Conservation (phyloP, 2,888 invertebrate genomes). For the Empis livida region DNA sequence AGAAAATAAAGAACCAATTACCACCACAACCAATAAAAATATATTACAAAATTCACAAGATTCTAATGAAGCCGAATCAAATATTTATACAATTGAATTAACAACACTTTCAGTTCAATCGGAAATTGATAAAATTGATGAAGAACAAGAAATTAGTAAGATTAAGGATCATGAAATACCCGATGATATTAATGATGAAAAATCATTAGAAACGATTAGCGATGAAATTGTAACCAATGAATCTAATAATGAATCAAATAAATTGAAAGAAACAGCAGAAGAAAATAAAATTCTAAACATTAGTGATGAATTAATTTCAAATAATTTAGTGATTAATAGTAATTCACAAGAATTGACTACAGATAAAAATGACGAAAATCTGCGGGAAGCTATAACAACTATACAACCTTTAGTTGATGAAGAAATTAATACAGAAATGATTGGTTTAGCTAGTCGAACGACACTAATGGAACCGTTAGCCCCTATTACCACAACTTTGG, state of each 20-base stretch:
- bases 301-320: neutral
- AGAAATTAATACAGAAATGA: constrained; percentile 27
- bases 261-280: too few relatives aligned
- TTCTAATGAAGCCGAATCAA: constrained; percentile 8
- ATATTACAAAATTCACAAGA: neutral
- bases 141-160: neutral
- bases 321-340: neutral
- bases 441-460: constrained; percentile 33
- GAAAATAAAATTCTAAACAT: neutral
- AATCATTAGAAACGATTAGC: neutral
- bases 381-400: constrained; percentile 18
- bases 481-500: constrained; percentile 25
- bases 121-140: neutral
- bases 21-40: neutral
- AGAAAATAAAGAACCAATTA: neutral
- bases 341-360: neutral
- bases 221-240: neutral
- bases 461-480: constrained; percentile 39
- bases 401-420: constrained; percentile 26
- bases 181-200: neutral
- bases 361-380: neutral
- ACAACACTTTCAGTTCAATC: neutral
- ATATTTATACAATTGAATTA: constrained; percentile 4
- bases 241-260: neutral
- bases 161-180: neutral